Percentiles rank a stretch among this genome's conserved stretches.
Conservation (phyloP, 2,113 vertebrate species). For the Etia nguti region DNA sequence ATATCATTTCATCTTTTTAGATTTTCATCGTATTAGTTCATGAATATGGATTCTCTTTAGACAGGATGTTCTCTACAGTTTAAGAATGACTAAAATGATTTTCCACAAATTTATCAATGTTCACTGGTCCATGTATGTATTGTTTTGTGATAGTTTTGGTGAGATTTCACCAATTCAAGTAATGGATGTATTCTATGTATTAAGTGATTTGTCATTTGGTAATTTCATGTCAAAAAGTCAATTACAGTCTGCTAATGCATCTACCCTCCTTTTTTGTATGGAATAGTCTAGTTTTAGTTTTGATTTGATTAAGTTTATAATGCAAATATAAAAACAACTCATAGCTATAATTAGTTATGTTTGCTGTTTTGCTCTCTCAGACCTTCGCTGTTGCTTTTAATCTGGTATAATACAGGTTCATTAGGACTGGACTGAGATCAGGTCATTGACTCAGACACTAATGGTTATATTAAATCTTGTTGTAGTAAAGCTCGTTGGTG, state of each 20-base stretch:
- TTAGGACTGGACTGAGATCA: not conserved
- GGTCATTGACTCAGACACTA: not conserved
- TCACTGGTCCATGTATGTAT: not conserved
- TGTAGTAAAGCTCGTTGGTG: not conserved
- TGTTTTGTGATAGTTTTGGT: not conserved
- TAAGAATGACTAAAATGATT: not conserved
- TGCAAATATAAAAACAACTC: not conserved
- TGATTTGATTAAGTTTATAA: not conserved
- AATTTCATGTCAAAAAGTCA: not conserved
- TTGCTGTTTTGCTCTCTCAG: not conserved
- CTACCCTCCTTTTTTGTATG: not conserved
- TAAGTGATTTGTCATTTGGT: not conserved
- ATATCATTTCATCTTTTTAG: not conserved
- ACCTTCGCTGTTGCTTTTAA: not conserved
- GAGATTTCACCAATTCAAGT: not conserved
- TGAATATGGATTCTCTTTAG: slow-evolving; percentile 12
- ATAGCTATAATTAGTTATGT: not conserved
- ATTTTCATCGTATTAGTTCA: not conserved
- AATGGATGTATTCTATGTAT: not conserved
- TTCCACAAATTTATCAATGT: not conserved
- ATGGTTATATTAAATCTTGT: not conserved
- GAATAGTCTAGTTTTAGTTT: not conserved
- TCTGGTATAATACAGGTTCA: not conserved
- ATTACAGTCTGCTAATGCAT: not conserved
- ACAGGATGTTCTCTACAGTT: not conserved